Evolutionary conservation across 2,888 invertebrate genomes (phyloP), one percentile per base, ranked within the genome.

Genomic region (Troilus luridus): DNA sequence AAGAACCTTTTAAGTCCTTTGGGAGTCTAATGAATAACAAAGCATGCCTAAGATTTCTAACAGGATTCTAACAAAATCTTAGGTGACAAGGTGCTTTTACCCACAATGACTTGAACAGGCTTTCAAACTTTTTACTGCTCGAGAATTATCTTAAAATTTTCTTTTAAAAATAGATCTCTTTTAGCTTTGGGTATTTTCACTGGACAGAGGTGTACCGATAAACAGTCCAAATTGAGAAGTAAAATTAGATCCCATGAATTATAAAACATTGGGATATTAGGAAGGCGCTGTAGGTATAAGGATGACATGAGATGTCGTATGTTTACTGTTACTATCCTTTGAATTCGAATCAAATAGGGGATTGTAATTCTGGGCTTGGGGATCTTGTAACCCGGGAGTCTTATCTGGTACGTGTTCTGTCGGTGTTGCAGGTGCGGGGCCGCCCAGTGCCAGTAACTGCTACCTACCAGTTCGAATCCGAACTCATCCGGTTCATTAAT

Each of bases 281-380:
- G 41, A 19, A 41, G 72, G 41, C 14, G 0, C 3, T 72, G 72
- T 6, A 27, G 27, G 12, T 12, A 41, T 17, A 41, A 9, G 41
- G 11, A 77, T 0, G 72, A 17, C 14, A 8, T 41, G 27, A 19
- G 19, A 77, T 27, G 56, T 85, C 85, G n/a, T 5, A 56, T n/a
- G 21, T 56, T 85, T 85, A 56, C 85, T n/a, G 56, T 56, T 58
- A 85, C 85, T 56, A 14, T 85, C 41, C 85, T n/a, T 85, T 56
- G 56, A 85, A 85, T 85, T 85, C 56, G 56, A 85, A 85, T 85
- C 56, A 85, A 85, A 85, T 58, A 85, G 85, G 56, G 85, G 85
- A 85, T 85, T 85, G 85, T 85, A 85, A 56, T 56, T 85, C 85
- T 85, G 85, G 9, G 10, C 85, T 58, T 9, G 85, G 85, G 56